Evolutionary conservation across 2,113 vertebrate genomes (phyloP), one percentile per base, ranked within the genome.

Genomic region (Salvelinus alpinus): DNA sequence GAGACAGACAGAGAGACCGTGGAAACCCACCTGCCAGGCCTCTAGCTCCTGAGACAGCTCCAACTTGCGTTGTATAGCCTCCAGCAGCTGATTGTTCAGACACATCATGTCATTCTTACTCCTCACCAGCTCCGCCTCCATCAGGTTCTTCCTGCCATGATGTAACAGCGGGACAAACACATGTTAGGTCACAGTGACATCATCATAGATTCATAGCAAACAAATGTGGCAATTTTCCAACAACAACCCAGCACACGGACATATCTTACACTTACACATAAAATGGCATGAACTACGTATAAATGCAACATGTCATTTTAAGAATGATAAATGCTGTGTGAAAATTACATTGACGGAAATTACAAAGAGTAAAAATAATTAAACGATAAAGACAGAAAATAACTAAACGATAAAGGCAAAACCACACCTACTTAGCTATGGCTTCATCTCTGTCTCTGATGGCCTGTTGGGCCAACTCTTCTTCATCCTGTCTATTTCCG

Each of bases 31-130:
- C 95, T 96, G 94, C 95, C 95, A 96, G 84, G 94, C 94, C 81
- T 96, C 95, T 82, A 95, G 92, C 71, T 96, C 94, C 89, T 96
- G 94, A 2, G 90, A 93, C 78, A 96, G 92, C 74, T 93, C 91
- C 78, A 96, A 92, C 86, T 96, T 96, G 29, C 94, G 94, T 77
- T 95, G 93, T 65, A 96, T 91, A 70, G 94, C 94, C 57, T 95
- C 94, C 86, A 96, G 85, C 81, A 96, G 83, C 83, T 96, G 95
- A 81, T 95, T 94, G 91, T 96, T 95, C 78, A 95, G 85, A 16
- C 75, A 91, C 74, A 87, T 94, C 85, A 96, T 86, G 68, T 93
- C 94, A 34, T 91, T 93, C 84, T 91, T 94, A 83, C 94, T 94
- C 29, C 78, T 82, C 29, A 92, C 78, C 83, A 96, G 83, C 84